phyloP scores from a whole-genome alignment of 2,888 invertebrate species.

The Liodrosophila aerea region DNA sequence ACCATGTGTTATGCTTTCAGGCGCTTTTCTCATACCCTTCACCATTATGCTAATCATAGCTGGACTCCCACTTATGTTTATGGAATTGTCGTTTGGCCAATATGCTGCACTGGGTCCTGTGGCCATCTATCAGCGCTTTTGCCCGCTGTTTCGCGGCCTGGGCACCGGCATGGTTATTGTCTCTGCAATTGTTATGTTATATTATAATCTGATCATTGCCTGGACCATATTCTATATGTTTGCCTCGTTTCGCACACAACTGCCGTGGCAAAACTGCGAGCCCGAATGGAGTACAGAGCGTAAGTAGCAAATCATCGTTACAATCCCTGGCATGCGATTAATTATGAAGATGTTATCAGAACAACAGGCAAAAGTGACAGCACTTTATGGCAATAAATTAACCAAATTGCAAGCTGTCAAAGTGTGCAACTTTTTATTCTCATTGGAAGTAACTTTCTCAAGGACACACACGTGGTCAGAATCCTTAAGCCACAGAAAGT shows the following conservation, averaged over 20 bases:
- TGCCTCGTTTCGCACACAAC: conserved; percentile 85
- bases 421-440: conserved; percentile 41
- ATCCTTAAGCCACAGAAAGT: conserved; percentile 10
- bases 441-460: conserved; percentile 19
- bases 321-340: conserved; percentile 32
- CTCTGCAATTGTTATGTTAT: conserved; percentile 89
- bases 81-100: conserved; percentile 93
- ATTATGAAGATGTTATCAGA: conserved; percentile 26
- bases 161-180: conserved; percentile 90
- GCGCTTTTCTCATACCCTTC: conserved; percentile 93
- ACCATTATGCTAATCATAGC: conserved; percentile 90
- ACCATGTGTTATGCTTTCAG: conserved; percentile 79
- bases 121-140: conserved; percentile 91
- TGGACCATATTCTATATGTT: conserved; percentile 91
- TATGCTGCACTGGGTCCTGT: conserved; percentile 91
- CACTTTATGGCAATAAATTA: conserved; percentile 58
- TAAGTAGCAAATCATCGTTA: conserved; percentile 81
- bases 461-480: conserved; percentile 20
- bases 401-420: conserved; percentile 63
- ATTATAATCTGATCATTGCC: conserved; percentile 89
- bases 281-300: conserved; percentile 87
- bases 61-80: conserved; percentile 91
- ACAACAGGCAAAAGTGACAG: conserved; percentile 20
- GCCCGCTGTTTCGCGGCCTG: conserved; percentile 87
- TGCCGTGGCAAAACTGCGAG: conserved; percentile 89